Conservation (phyloP, 2,888 invertebrate genomes). For the Oscheius onirici region DNA sequence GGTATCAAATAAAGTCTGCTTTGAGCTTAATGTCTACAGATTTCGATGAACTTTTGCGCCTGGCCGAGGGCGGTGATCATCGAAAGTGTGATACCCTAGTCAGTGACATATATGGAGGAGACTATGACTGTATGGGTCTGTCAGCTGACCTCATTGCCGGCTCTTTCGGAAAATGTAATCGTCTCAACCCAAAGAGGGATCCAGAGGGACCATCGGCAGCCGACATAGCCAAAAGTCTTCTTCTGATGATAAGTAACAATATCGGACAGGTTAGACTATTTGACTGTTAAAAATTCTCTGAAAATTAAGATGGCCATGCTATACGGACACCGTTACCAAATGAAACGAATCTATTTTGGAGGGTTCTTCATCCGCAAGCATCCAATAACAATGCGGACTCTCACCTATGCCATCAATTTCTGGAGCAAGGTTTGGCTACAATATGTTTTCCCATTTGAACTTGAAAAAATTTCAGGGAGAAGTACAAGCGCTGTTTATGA, state of each 20-base stretch:
- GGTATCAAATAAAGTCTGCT: no score
- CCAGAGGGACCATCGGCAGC: slow-evolving; percentile 27
- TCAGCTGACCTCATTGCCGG: slow-evolving; percentile 80
- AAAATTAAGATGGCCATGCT: slow-evolving; percentile 78
- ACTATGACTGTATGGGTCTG: slow-evolving; percentile 74
- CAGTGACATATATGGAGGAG: slow-evolving; percentile 79
- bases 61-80: slow-evolving; percentile 80
- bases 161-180: slow-evolving; percentile 77
- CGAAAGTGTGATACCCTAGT: slow-evolving; percentile 80
- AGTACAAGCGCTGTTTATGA: slow-evolving; percentile 79
- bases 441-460: not conserved
- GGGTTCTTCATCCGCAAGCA: slow-evolving; percentile 81
- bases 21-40: slow-evolving; percentile 47
- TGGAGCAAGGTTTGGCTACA: slow-evolving; percentile 77
- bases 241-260: slow-evolving; percentile 80
- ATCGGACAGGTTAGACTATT: slow-evolving; percentile 77
- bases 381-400: slow-evolving; percentile 80
- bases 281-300: not conserved
- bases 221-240: slow-evolving; percentile 76
- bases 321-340: slow-evolving; percentile 78
- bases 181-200: slow-evolving; percentile 3
- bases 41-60: slow-evolving; percentile 79
- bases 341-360: slow-evolving; percentile 79
- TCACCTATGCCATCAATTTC: slow-evolving; percentile 79
- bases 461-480: slow-evolving; percentile 73